A percentile compares a stretch with the other conserved stretches of the same genome.
Conservation (phyloP, 2,797 vertebrate species). For the Anabacerthia variegaticeps region DNA sequence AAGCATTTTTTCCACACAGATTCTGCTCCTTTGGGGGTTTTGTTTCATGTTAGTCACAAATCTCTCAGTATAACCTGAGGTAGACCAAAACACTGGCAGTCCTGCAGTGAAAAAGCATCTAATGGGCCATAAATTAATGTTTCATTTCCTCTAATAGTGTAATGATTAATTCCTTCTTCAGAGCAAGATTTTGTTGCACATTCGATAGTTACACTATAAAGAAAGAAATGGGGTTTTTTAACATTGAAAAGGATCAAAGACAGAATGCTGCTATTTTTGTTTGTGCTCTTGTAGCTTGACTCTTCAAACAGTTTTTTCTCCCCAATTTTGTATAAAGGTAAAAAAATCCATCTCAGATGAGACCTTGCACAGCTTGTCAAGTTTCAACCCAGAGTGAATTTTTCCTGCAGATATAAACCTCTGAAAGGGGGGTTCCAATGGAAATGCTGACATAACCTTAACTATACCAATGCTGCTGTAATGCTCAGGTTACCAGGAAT, state of each 20-base stretch:
- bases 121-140: constrained; percentile 60
- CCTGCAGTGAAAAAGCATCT: constrained; percentile 31
- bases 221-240: neutral
- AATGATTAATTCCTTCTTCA: constrained; percentile 59
- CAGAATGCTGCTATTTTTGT: constrained; percentile 35
- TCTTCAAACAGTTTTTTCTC: constrained; percentile 35
- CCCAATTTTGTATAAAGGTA: constrained; percentile 34
- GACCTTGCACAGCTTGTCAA: constrained; percentile 59
- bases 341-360: constrained; percentile 27
- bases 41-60: constrained; percentile 55
- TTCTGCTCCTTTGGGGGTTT: constrained; percentile 24
- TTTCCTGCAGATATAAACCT: constrained; percentile 64
- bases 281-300: constrained; percentile 24
- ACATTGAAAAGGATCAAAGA: constrained; percentile 32
- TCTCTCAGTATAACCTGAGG: constrained; percentile 35
- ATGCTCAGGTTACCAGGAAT: constrained; percentile 74
- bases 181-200: constrained; percentile 26
- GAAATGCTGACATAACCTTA: constrained; percentile 70
- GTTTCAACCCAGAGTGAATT: constrained; percentile 55
- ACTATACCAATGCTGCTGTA: constrained; percentile 51
- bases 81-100: constrained; percentile 25
- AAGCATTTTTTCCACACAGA: constrained; percentile 28
- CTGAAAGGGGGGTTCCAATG: constrained; percentile 50
- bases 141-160: constrained; percentile 64
- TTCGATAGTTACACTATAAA: constrained; percentile 29